Evolutionary conservation across 2,888 invertebrate genomes (phyloP).

Genomic region (Julus scandinavius): DNA sequence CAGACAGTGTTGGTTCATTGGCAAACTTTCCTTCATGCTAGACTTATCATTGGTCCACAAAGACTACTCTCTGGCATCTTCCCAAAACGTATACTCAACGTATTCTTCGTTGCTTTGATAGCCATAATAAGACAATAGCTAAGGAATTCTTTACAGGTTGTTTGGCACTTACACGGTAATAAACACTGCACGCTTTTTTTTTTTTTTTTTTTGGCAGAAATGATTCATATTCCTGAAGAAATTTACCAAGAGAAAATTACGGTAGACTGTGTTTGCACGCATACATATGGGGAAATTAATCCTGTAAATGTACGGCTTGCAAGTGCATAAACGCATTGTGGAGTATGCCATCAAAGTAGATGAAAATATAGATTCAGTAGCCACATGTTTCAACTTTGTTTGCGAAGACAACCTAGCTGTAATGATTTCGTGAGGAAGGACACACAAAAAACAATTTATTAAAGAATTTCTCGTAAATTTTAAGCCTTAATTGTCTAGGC

Average conservation of each 20-base stretch:
- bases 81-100: background rate
- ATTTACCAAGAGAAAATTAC: too few relatives aligned
- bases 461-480: too few relatives aligned
- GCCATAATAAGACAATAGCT: constrained; percentile 11
- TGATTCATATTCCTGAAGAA: background rate
- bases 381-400: background rate
- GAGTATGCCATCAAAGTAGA: background rate
- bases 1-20: constrained; percentile 3
- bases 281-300: background rate
- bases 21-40: constrained; percentile 2
- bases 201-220: background rate
- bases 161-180: constrained; percentile 11
- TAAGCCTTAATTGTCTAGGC: too few relatives aligned
- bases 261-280: too few relatives aligned
- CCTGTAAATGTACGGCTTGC: background rate
- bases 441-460: too few relatives aligned
- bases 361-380: background rate
- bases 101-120: background rate
- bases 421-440: too few relatives aligned
- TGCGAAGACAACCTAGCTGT: background rate
- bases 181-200: background rate
- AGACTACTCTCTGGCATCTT: background rate
- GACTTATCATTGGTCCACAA: constrained; percentile 18
- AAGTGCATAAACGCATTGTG: background rate
- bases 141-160: constrained; percentile 5